Conservation (phyloP, 2,113 vertebrate genomes). For the Sprattus sprattus region DNA sequence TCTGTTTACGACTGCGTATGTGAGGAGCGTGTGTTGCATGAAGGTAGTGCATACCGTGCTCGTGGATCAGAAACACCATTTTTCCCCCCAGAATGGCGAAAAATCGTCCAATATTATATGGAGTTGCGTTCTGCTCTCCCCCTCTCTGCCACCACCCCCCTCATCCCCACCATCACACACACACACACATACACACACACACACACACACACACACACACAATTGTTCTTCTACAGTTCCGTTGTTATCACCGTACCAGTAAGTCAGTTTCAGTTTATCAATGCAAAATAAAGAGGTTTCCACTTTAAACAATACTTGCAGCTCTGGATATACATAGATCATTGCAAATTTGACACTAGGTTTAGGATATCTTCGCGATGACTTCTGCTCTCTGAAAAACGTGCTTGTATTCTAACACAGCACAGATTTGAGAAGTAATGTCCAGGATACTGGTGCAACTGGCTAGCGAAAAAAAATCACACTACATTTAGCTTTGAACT, state of each 20-base stretch:
- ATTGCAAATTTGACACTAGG: neutral
- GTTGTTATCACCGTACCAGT: neutral
- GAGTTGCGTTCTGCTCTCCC: neutral
- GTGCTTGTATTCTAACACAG: neutral
- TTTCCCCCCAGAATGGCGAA: neutral
- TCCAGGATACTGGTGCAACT: neutral
- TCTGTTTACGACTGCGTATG: conserved; percentile 12
- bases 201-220: neutral
- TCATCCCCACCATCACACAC: neutral
- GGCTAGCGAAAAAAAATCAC: neutral
- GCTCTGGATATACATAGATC: neutral
- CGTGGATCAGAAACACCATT: neutral
- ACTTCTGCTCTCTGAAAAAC: neutral
- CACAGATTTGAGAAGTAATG: neutral
- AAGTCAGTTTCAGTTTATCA: neutral
- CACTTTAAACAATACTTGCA: neutral
- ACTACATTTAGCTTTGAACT: neutral
- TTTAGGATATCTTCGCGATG: neutral
- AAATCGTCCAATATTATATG: neutral
- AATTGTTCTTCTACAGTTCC: neutral
- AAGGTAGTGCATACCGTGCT: neutral
- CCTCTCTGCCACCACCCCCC: neutral
- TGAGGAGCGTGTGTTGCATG: neutral
- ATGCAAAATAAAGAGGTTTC: neutral
- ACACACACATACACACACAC: neutral